Conservation (phyloP, 2,797 vertebrate genomes). For the Gephyroberyx darwinii region DNA sequence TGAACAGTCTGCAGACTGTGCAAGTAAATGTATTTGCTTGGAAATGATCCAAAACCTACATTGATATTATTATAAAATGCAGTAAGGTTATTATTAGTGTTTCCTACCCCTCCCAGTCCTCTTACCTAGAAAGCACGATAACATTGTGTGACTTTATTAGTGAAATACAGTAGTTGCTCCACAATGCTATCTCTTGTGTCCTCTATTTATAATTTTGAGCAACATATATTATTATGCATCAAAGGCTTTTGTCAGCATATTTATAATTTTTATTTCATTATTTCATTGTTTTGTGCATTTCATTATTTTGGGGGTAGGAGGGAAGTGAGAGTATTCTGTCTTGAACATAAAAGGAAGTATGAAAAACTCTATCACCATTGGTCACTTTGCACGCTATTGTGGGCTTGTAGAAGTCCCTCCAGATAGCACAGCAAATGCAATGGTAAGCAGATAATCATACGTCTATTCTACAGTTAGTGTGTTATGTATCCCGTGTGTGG, state of each 20-base stretch:
- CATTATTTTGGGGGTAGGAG: constrained; percentile 52
- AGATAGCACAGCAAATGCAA: constrained; percentile 45
- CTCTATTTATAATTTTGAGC: constrained; percentile 75
- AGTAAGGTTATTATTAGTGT: constrained; percentile 57
- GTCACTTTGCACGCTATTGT: constrained; percentile 61
- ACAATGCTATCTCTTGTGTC: constrained; percentile 69
- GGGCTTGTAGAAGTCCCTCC: constrained; percentile 42
- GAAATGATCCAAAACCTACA: constrained; percentile 28
- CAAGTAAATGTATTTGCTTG: constrained; percentile 24
- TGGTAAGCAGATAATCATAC: constrained; percentile 46
- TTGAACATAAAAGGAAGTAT: constrained; percentile 68
- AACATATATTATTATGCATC: constrained; percentile 76
- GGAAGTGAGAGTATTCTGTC: constrained; percentile 46
- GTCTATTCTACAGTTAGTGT: constrained; percentile 21
- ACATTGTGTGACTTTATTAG: constrained; percentile 47
- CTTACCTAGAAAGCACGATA: constrained; percentile 74
- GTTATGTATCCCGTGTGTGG: constrained; percentile 2
- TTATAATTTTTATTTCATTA: constrained; percentile 60
- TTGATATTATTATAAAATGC: constrained; percentile 54
- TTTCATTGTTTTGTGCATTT: constrained; percentile 54
- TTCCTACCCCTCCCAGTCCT: constrained; percentile 7
- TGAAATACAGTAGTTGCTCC: constrained; percentile 57
- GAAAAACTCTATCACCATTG: constrained; percentile 49
- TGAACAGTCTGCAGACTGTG: constrained; percentile 32
- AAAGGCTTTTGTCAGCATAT: constrained; percentile 75